These are phyloP conservation scores for Mustela erminea DNA, from an alignment of 2,797 vertebrate genomes.

Conservation along the genomic window DNA sequence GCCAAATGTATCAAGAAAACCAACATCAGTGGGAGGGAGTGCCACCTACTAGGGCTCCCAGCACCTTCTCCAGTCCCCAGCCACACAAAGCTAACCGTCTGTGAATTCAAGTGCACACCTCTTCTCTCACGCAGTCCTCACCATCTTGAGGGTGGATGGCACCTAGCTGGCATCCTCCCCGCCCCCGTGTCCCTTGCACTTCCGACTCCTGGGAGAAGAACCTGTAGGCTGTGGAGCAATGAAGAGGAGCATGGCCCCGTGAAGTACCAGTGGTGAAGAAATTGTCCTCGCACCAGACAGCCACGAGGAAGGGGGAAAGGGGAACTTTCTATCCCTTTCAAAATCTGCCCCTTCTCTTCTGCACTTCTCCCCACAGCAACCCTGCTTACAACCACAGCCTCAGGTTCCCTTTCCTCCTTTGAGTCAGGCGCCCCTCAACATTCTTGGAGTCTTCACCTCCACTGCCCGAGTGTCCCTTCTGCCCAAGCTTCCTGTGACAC, in stretches of 20 bases:
- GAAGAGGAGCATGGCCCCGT: rapidly evolving
- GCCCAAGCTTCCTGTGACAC: background rate
- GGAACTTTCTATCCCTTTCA: background rate
- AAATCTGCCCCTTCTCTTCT: background rate
- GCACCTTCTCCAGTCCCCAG: background rate
- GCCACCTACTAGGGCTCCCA: background rate
- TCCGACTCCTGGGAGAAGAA: background rate
- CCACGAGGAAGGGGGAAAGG: rapidly evolving
- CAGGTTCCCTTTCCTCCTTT: background rate
- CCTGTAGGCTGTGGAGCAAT: background rate
- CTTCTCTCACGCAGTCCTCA: background rate
- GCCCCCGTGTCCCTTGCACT: too few species aligned
- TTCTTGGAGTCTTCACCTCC: background rate
- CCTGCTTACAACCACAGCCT: background rate
- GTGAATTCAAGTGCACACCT: too few species aligned
- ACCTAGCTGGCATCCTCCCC: too few species aligned
- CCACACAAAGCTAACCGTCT: background rate
- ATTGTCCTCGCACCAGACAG: background rate
- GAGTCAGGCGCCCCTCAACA: background rate
- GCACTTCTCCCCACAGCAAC: background rate
- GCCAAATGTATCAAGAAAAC: background rate
- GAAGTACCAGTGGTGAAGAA: background rate
- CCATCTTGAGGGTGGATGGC: background rate
- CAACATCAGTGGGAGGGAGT: background rate
- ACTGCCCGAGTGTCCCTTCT: background rate